Evolutionary conservation across 2,113 vertebrate genomes (phyloP).

Genomic region (Dascyllus trimaculatus): DNA sequence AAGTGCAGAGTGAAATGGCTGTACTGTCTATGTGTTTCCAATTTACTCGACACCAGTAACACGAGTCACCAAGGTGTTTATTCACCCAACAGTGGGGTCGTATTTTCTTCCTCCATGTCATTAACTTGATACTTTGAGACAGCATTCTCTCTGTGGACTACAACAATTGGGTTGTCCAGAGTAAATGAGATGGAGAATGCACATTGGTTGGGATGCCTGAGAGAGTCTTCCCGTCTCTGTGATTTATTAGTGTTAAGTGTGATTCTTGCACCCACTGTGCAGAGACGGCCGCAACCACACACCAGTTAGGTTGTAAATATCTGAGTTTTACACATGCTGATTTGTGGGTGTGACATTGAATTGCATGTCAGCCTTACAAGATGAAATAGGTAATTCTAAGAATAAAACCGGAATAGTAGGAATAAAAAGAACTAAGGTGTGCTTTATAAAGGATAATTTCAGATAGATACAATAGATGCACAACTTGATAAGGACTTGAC

Average conservation of each 20-base stretch:
- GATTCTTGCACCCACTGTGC: slow-evolving; percentile 15
- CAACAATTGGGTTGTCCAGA: slow-evolving; percentile 18
- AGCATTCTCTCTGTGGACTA: not conserved
- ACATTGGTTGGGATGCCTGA: slow-evolving; percentile 10
- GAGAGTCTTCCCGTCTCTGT: slow-evolving; percentile 9
- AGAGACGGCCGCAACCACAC: slow-evolving; percentile 20
- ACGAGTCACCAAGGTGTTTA: not conserved
- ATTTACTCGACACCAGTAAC: slow-evolving; percentile 6
- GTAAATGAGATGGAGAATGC: slow-evolving; percentile 35
- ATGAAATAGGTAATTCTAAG: not conserved
- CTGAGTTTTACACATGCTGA: not conserved
- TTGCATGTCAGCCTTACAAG: not conserved
- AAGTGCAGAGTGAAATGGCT: too few species aligned
- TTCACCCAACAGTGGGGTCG: not conserved
- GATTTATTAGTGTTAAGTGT: slow-evolving; percentile 23
- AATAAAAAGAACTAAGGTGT: too few species aligned
- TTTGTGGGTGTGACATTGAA: slow-evolving; percentile 19
- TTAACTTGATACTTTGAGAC: slow-evolving; percentile 19
- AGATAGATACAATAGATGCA: not conserved
- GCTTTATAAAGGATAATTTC: not conserved
- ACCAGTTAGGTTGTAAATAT: not conserved
- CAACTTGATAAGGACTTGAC: not conserved
- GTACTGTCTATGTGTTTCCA: slow-evolving; percentile 28
- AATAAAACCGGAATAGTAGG: not conserved
- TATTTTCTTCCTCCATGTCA: slow-evolving; percentile 11